A percentile compares a stretch with the other conserved stretches of the same genome.
These are phyloP conservation scores for Lepeophtheirus salmonis DNA, from an alignment of 1,140 invertebrate genomes.

Conservation along the genomic window DNA sequence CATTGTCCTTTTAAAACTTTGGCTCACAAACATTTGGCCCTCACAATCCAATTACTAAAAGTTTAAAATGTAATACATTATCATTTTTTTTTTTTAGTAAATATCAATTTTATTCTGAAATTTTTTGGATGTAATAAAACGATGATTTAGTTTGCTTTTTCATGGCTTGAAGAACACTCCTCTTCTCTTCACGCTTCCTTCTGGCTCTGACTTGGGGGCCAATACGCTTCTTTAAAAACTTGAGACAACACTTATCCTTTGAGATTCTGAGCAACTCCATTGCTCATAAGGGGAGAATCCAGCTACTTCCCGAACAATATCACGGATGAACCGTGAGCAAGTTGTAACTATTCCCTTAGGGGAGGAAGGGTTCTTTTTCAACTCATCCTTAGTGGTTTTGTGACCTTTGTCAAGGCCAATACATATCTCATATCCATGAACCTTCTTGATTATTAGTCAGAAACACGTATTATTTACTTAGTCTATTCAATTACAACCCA, in stretches of 20 bases:
- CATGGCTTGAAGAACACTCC: conserved; percentile 79
- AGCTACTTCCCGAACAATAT: conserved; percentile 84
- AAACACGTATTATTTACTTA: no score
- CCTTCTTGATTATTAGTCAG: no score
- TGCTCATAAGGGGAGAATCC: conserved; percentile 96
- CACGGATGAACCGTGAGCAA: conserved; percentile 86
- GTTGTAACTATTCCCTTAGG: conserved; percentile 79
- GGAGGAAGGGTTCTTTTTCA: conserved; percentile 56
- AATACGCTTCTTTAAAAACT: conserved; percentile 91
- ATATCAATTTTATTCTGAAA: no score
- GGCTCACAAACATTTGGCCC: no score
- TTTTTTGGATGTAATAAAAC: no score
- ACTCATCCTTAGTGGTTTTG: conserved; percentile 73
- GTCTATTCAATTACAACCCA: no score
- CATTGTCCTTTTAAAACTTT: no score
- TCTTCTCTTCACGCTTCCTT: conserved; percentile 93
- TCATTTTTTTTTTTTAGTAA: no score
- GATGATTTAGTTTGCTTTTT: conserved; percentile 47
- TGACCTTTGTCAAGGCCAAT: conserved; percentile 83
- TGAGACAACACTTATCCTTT: conserved; percentile 94
- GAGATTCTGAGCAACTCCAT: conserved; percentile 94
- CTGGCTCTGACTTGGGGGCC: conserved; percentile 88
- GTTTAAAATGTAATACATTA: no score
- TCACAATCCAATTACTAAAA: no score
- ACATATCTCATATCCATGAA: conserved; percentile 51